Evolutionary conservation across 2,888 invertebrate genomes (phyloP), one percentile per base, ranked within the genome.

Genomic region (Caenorhabditis zanzibari): DNA sequence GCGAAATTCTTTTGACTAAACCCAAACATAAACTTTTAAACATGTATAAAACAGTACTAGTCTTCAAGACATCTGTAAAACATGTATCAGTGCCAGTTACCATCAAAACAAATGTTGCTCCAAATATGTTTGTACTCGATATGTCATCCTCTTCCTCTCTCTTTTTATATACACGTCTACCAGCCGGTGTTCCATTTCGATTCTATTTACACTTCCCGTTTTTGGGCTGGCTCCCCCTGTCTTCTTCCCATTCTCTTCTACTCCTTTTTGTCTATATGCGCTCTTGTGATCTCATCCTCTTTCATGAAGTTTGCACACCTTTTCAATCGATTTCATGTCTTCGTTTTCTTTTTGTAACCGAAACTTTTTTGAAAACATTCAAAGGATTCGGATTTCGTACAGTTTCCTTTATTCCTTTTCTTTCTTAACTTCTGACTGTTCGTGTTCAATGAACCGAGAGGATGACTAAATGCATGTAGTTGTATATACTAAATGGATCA

Each of bases 191-290:
- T 76, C 76, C 69, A 77, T 77, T 77, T 77, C 69, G 54, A 71
- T 76, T 77, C 44, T 77, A 71, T 77, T 77, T 77, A 71, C 77
- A 77, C 61, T 77, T 71, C 54, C 69, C 69, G 61, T 77, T 77
- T 77, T 77, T 69, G 69, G 68, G 28, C 49, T 26, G 32, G 32
- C 49, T 24, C 32, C 16, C 16, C 14, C 14, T 7, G 6, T 44
- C 54, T 38, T n/a, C 16, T 22, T 28, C 26, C 54, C 59, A 59
- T 35, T 54, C 26, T 38, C 41, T 64, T 9, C 63, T 47, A 24
- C 54, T 72, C n/a, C 28, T 59, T 61, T 38, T 64, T 63, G 41
- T 61, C 61, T 47, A 47, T 54, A 32, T 59, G 59, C 47, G 41
- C 71, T 71, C 72, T 28, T 28, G 44, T 66, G 56, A 73, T 81